Percentiles rank a stretch among this genome's conserved stretches.
Conservation (phyloP, 2,888 invertebrate genomes). For the Cylloceria caligata region DNA sequence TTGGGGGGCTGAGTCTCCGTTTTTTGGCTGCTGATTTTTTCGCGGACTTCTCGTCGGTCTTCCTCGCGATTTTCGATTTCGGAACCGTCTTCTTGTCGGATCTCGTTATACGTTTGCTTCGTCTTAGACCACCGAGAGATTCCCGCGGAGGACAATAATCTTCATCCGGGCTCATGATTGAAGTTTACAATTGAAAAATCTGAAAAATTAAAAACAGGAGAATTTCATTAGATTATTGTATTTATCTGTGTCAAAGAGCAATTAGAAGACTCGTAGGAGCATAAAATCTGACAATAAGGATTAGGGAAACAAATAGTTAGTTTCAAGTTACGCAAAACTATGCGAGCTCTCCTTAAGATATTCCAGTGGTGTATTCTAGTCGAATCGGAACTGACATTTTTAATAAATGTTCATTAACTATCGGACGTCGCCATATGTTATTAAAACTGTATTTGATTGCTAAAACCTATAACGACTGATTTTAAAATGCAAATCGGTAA, state of each 20-base stretch:
- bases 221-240: background rate
- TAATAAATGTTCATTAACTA: too few relatives aligned
- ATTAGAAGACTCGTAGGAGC: too few relatives aligned
- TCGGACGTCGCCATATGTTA: too few relatives aligned
- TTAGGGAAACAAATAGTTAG: too few relatives aligned
- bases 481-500: too few relatives aligned
- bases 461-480: too few relatives aligned
- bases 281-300: too few relatives aligned
- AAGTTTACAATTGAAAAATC: background rate
- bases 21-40: background rate
- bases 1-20: background rate
- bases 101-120: slow-evolving; percentile 30
- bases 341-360: too few relatives aligned
- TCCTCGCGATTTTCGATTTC: background rate
- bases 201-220: background rate
- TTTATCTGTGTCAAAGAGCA: background rate
- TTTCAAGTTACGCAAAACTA: too few relatives aligned
- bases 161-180: slow-evolving; percentile 37
- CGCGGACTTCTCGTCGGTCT: background rate
- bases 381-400: too few relatives aligned
- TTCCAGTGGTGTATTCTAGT: too few relatives aligned
- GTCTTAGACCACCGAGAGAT: background rate
- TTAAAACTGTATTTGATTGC: too few relatives aligned
- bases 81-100: background rate
- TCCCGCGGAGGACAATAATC: background rate